A percentile compares a stretch with the other conserved stretches of the same genome.
phyloP scores from a whole-genome alignment of 92 coral and sea anemone genomes.

The Chrysogorgia sp. region DNA sequence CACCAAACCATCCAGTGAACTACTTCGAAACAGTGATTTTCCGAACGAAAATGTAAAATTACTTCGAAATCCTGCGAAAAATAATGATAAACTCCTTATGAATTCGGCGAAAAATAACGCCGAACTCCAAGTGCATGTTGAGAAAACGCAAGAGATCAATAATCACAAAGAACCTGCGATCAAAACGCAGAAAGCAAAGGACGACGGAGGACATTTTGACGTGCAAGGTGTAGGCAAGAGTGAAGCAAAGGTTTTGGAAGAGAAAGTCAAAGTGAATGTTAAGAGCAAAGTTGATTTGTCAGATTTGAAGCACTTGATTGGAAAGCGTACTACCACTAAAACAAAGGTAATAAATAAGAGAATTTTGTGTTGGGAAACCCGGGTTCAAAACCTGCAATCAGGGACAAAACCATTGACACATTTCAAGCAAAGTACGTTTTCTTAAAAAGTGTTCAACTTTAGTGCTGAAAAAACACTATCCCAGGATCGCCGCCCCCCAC shows the following conservation, averaged over 20 bases:
- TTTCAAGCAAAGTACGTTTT: too few species aligned
- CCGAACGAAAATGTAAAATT: too few species aligned
- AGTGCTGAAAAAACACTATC: too few species aligned
- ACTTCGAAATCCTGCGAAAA: too few species aligned
- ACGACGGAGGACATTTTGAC: conserved; percentile 50
- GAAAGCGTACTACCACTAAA: conserved; percentile 60
- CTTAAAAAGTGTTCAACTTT: too few species aligned
- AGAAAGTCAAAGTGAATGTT: conserved; percentile 53
- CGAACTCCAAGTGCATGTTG: background rate
- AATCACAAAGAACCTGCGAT: conserved; percentile 21
- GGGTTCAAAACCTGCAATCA: too few species aligned
- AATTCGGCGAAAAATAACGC: too few species aligned
- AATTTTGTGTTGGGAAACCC: too few species aligned
- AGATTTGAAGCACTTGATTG: conserved; percentile 69
- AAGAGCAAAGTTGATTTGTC: conserved; percentile 70
- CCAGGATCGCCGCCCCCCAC: too few species aligned
- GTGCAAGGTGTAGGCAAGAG: conserved; percentile 73
- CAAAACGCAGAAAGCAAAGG: background rate
- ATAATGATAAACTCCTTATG: too few species aligned
- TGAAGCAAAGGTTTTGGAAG: conserved; percentile 53
- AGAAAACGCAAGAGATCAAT: background rate
- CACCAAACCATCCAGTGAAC: background rate
- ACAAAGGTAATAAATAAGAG: background rate
- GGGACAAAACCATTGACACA: too few species aligned
- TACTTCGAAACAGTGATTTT: background rate